Conservation (phyloP, 2,888 invertebrate species). For the Pammene fasciana region DNA sequence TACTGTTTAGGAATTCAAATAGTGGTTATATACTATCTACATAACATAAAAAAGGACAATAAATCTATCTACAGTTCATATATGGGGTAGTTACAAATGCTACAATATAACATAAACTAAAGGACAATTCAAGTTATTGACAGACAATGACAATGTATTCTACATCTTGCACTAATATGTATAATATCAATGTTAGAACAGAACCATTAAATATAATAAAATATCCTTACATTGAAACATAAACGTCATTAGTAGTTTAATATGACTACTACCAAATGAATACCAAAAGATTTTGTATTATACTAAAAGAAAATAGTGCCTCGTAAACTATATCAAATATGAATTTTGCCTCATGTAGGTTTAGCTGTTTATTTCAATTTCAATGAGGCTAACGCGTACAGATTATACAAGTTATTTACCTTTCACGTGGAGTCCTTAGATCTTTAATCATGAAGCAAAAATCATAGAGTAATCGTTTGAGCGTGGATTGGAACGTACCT, state of each 20-base stretch:
- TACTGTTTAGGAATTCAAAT: constrained; percentile 20
- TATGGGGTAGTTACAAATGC: constrained; percentile 34
- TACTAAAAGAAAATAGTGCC: no score
- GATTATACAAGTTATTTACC: no score
- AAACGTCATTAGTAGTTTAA: constrained; percentile 1
- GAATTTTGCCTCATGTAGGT: no score
- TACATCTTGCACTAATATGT: constrained; percentile 28
- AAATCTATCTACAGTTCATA: constrained; percentile 33
- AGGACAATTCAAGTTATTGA: constrained; percentile 24
- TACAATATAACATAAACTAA: constrained; percentile 28
- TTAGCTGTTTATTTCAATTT: no score
- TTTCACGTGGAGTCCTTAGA: no score
- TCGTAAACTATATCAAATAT: no score
- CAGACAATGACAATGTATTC: constrained; percentile 14
- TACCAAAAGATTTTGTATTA: no score
- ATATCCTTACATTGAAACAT: not conserved
- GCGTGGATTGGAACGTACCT: constrained; percentile 78
- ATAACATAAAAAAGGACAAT: constrained; percentile 24
- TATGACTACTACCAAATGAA: no score
- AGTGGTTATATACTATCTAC: constrained; percentile 37
- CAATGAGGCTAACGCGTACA: no score
- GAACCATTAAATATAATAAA: not conserved
- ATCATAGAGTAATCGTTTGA: not conserved
- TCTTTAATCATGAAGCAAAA: constrained; percentile 14
- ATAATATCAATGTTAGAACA: constrained; percentile 19